These are phyloP conservation scores for Procapra przewalskii DNA, from an alignment of 2,113 vertebrate genomes.

Conservation along the genomic window DNA sequence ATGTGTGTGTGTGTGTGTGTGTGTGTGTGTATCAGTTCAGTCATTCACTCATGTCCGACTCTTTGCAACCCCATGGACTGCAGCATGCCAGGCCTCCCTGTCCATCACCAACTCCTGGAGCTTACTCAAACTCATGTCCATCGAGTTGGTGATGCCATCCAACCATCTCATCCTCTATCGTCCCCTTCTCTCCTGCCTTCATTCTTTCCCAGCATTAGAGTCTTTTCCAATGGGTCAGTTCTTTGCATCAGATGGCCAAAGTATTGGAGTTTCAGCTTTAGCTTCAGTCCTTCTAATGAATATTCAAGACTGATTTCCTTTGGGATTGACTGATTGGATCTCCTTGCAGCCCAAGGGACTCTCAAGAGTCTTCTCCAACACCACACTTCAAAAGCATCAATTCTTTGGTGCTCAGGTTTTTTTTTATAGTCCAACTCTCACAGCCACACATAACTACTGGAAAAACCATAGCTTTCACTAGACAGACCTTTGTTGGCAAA, in stretches of 20 bases:
- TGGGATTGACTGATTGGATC: not conserved
- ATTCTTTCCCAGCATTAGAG: not conserved
- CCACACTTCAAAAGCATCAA: not conserved
- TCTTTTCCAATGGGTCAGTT: not conserved
- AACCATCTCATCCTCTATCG: not conserved
- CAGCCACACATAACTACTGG: not conserved
- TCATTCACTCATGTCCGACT: fast-evolving
- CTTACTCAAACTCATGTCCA: not conserved
- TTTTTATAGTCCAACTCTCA: not conserved
- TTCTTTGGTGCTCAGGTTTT: not conserved
- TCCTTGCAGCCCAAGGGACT: not conserved
- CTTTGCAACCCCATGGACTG: not conserved
- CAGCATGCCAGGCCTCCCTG: not conserved
- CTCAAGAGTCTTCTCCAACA: not conserved
- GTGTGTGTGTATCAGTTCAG: not conserved
- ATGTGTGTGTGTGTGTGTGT: fast-evolving
- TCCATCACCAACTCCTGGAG: not conserved
- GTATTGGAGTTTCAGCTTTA: not conserved
- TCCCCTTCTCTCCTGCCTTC: fast-evolving
- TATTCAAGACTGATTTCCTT: not conserved
- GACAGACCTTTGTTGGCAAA: not conserved
- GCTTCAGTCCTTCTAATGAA: not conserved
- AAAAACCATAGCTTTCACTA: not conserved
- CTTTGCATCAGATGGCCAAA: not conserved
- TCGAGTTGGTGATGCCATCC: not conserved